Conservation (phyloP, 2,797 vertebrate species). For the Sebastes nivosus region DNA sequence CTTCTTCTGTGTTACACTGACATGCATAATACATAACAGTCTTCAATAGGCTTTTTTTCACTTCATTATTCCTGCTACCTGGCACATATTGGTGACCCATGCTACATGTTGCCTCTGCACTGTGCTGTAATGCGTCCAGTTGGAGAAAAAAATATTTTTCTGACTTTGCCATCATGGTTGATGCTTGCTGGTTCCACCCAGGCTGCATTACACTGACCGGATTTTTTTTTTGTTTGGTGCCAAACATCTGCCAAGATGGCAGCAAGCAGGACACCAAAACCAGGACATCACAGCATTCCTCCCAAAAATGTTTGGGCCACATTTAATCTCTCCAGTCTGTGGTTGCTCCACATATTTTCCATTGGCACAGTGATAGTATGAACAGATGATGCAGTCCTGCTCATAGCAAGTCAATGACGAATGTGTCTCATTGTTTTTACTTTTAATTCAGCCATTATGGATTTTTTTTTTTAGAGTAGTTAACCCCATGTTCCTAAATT, state of each 20-base stretch:
- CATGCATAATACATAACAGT: not conserved
- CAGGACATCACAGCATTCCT: conserved; percentile 2
- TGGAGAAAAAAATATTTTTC: not conserved
- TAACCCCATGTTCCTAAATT: not conserved
- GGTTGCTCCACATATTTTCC: not conserved
- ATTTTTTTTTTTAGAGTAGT: not conserved
- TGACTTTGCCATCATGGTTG: not conserved
- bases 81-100: not conserved
- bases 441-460: not conserved
- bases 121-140: not conserved
- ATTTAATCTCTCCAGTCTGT: conserved; percentile 1
- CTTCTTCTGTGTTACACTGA: not conserved
- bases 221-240: conserved; percentile 8
- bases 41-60: not conserved
- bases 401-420: not conserved
- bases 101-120: not conserved
- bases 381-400: not conserved
- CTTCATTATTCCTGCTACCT: not conserved
- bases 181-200: not conserved
- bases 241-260: conserved; percentile 37
- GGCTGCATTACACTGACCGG: not conserved
- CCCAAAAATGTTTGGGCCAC: not conserved
- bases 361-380: not conserved
- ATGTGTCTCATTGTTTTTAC: not conserved
- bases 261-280: conserved; percentile 16